Conservation (phyloP, 2,888 invertebrate genomes). For the Neoascia interrupta region DNA sequence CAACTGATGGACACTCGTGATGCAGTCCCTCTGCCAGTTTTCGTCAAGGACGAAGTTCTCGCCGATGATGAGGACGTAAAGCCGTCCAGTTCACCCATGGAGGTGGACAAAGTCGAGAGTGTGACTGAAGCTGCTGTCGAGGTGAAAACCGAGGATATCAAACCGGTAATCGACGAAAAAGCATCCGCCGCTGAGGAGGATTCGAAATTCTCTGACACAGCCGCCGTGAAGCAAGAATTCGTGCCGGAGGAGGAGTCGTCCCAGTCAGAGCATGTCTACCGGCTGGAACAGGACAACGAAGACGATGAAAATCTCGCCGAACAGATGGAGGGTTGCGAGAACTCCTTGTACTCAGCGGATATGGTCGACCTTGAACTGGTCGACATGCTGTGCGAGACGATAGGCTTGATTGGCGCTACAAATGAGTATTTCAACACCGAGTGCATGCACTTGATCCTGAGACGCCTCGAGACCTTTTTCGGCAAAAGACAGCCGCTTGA, state of each 20-base stretch:
- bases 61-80: slow-evolving; percentile 45
- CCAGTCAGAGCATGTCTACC: slow-evolving; percentile 73
- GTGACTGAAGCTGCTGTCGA: slow-evolving; percentile 27
- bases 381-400: slow-evolving; percentile 76
- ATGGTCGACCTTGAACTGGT: slow-evolving; percentile 74
- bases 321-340: slow-evolving; percentile 64
- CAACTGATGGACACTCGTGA: slow-evolving; percentile 77
- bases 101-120: slow-evolving; percentile 16
- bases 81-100: slow-evolving; percentile 6
- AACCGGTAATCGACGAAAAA: slow-evolving; percentile 49
- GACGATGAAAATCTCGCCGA: slow-evolving; percentile 55
- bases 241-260: slow-evolving; percentile 29
- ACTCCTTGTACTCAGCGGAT: slow-evolving; percentile 75
- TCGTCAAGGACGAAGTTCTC: slow-evolving; percentile 28
- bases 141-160: slow-evolving; percentile 57
- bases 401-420: slow-evolving; percentile 75
- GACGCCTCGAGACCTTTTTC: slow-evolving; percentile 76
- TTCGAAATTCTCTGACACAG: not conserved
- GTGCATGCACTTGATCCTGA: slow-evolving; percentile 75
- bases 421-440: slow-evolving; percentile 78
- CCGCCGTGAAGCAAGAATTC: slow-evolving; percentile 33
- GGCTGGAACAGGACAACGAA: slow-evolving; percentile 74
- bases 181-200: slow-evolving; percentile 3
- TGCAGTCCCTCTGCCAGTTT: slow-evolving; percentile 74
- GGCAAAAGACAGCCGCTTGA: slow-evolving; percentile 72